phyloP scores from a whole-genome alignment of 2,113 vertebrate genomes.

The Leucopsar rothschildi region DNA sequence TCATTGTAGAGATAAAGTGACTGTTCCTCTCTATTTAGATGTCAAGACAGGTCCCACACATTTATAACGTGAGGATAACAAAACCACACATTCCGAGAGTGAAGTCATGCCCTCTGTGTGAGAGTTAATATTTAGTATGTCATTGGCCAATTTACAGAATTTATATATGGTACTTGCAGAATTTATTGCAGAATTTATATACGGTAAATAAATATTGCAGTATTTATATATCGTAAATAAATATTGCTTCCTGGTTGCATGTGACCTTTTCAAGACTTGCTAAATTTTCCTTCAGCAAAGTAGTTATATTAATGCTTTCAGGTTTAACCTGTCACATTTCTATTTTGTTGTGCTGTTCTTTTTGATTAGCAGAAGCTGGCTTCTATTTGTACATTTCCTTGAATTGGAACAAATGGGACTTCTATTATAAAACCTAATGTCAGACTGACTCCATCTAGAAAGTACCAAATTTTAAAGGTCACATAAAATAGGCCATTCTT shows the following conservation, averaged over 20 bases:
- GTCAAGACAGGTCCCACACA: not conserved
- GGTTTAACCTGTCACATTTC: not conserved
- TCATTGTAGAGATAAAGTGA: not conserved
- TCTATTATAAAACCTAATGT: constrained; percentile 20
- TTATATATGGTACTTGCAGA: not conserved
- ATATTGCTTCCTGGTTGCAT: not conserved
- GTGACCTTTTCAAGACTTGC: not conserved
- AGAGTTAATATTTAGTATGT: not conserved
- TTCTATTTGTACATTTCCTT: not conserved
- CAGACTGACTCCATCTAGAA: not conserved
- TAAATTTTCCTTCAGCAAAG: not conserved
- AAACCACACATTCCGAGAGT: not conserved
- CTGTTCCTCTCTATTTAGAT: not conserved
- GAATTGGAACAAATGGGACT: not conserved
- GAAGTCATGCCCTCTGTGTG: not conserved
- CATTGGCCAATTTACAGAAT: not conserved
- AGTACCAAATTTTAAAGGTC: constrained; percentile 49
- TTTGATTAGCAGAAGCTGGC: not conserved
- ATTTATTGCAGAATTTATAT: not conserved
- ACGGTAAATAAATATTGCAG: not conserved
- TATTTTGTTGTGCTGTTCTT: not conserved
- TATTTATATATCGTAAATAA: not conserved
- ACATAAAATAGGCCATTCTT: constrained; percentile 4
- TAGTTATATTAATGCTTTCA: not conserved
- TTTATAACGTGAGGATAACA: not conserved